A percentile compares a stretch with the other conserved stretches of the same genome.
Conservation (phyloP, 2,797 vertebrate species). For the Xiphorhynchus erythropygius region DNA sequence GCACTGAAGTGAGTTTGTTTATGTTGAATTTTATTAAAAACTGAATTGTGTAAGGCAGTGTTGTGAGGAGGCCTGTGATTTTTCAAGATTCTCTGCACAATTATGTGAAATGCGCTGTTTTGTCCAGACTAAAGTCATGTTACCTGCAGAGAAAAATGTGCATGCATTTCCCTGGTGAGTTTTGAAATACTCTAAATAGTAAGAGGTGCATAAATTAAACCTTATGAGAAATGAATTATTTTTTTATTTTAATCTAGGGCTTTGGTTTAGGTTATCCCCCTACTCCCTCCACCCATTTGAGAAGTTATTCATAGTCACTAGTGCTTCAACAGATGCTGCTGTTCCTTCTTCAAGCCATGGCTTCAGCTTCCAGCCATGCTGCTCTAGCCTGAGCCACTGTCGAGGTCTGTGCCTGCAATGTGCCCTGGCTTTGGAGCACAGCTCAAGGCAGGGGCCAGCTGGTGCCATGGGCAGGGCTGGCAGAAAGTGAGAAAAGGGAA, state of each 20-base stretch:
- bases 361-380: not conserved
- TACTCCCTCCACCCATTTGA: rapidly evolving
- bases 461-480: not conserved
- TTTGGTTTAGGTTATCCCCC: not conserved
- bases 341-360: not conserved
- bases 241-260: not conserved
- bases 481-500: not conserved
- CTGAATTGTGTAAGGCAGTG: not conserved
- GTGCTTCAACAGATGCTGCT: not conserved
- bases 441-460: not conserved
- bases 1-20: not conserved
- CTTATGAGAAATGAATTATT: not conserved
- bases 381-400: not conserved
- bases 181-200: not conserved
- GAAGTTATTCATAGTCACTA: not conserved
- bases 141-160: not conserved
- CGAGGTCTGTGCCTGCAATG: rapidly evolving
- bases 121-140: not conserved
- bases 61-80: not conserved
- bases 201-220: not conserved
- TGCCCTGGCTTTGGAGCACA: not conserved
- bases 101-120: not conserved
- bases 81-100: not conserved
- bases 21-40: not conserved
- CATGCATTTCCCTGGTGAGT: not conserved